A percentile compares a stretch with the other conserved stretches of the same genome.
Conservation (phyloP, 2,113 vertebrate genomes). For the Chaetura pelagica region DNA sequence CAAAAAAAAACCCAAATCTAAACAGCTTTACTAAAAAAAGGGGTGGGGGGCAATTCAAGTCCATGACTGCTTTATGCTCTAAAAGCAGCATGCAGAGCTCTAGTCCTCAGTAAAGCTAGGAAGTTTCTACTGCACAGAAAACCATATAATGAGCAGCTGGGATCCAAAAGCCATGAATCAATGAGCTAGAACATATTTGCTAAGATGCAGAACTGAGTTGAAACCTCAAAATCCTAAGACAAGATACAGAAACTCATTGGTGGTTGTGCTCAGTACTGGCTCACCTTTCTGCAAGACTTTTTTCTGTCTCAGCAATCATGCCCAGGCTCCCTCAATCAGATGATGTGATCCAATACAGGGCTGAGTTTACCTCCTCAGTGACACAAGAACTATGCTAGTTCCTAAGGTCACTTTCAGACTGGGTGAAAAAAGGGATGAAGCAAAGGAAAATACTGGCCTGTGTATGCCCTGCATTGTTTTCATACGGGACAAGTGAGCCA, state of each 20-base stretch:
- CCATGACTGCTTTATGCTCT: background rate
- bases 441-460: background rate
- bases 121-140: background rate
- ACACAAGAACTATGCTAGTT: background rate
- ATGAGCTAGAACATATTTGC: background rate
- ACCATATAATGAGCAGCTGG: background rate
- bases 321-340: accelerated
- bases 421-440: background rate
- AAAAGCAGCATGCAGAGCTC: background rate
- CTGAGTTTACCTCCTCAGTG: background rate
- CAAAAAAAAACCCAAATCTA: no score
- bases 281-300: background rate
- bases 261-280: background rate
- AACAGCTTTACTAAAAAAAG: background rate
- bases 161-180: background rate
- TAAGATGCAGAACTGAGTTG: background rate
- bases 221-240: background rate
- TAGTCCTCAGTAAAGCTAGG: background rate
- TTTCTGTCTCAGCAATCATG: background rate
- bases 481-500: background rate
- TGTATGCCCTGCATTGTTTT: background rate
- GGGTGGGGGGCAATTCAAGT: background rate
- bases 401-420: background rate
- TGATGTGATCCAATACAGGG: background rate
- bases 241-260: background rate